Evolutionary conservation across 2,113 vertebrate genomes (phyloP), one percentile per base, ranked within the genome.

Genomic region (Panurus biarmicus): DNA sequence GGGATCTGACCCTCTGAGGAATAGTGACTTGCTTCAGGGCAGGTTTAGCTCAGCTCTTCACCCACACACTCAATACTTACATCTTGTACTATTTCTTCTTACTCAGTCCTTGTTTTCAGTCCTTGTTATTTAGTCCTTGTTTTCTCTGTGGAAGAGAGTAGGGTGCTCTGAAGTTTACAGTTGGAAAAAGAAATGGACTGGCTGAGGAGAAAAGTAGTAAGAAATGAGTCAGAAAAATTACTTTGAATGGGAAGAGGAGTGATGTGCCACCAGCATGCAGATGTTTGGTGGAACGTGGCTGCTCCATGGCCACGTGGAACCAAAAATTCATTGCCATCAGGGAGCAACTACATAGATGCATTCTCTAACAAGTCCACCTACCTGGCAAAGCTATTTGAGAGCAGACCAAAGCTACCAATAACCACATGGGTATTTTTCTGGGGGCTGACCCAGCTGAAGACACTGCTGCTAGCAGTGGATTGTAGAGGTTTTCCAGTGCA

Each of bases 241-340:
- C 31, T 78, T 78, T 36, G 38, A 29, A 45, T 23, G n/a, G 56
- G 40, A 76, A 80, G 21, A 61, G 20, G n/a, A 72, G 25, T 0
- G 7, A 35, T 66, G 25, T 85, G 61, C 14, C 38, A 33, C 28
- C 36, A 48, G 21, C 11, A 15, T 3, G 28, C 19, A 19, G 22
- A 22, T 24, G 5, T 69, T 61, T 77, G 15, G 10, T 69, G 38
- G 36, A 50, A 61, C 0, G 1, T 35, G 42, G 25, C 47, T 77
- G 50, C 36, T 76, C 40, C 8, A 1, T 15, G 35, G 42, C 38
- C 21, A 36, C 0, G 0, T 62, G 38, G 35, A 86, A 48, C 13
- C 9, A 75, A 70, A 62, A 62, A 44, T 14, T 26, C 44, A 23
- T 26, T 42, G 28, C 14, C 29, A 66, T 12, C 14, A 75, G 25